Evolutionary conservation across 2,113 vertebrate species (phyloP).

Genomic region (Sorex fumeus): DNA sequence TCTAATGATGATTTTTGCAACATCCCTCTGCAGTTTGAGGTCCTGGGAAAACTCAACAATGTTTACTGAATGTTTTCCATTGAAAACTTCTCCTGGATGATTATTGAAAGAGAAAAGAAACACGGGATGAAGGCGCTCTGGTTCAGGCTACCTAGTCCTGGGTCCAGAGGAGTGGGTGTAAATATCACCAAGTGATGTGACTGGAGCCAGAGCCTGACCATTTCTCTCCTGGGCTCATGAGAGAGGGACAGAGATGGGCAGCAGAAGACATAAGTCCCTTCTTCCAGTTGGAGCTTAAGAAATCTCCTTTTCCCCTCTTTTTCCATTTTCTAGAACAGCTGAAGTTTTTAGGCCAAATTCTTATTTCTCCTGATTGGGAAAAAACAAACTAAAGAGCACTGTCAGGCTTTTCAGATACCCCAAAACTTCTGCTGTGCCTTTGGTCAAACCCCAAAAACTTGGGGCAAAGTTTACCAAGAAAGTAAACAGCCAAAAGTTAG

Average conservation of each 20-base stretch:
- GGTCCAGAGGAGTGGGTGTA: neutral
- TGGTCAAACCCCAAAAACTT: no score
- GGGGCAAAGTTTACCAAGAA: no score
- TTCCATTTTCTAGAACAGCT: constrained; percentile 9
- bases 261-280: neutral
- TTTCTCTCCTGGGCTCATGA: neutral
- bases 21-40: constrained; percentile 24
- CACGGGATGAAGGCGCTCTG: neutral
- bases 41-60: constrained; percentile 42
- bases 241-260: neutral
- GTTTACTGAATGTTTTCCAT: constrained; percentile 45
- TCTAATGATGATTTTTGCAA: constrained; percentile 51
- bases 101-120: constrained; percentile 31
- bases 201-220: neutral
- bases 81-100: constrained; percentile 20
- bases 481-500: no score
- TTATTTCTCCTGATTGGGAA: constrained; percentile 47
- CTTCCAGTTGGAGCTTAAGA: neutral
- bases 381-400: neutral
- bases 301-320: neutral
- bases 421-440: no score
- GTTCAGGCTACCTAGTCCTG: neutral
- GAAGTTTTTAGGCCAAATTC: constrained; percentile 29
- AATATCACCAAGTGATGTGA: neutral
- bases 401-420: no score